Evolutionary conservation across 2,113 vertebrate genomes (phyloP).

Genomic region (Pluvialis apricaria): DNA sequence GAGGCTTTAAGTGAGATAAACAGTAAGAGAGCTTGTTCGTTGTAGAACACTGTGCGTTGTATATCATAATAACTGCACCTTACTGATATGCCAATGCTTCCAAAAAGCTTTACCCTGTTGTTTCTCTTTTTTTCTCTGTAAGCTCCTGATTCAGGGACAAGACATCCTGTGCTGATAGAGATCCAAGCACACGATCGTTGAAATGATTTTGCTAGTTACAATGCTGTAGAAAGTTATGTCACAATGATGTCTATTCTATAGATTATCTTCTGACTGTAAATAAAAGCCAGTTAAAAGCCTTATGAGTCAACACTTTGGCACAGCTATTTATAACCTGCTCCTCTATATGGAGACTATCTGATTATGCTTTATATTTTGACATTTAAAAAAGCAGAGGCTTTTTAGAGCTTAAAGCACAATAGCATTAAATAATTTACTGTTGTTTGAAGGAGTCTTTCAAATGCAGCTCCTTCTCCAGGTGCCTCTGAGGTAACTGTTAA

Average conservation of each 20-base stretch:
- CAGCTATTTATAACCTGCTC: background rate
- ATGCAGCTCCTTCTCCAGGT: background rate
- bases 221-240: background rate
- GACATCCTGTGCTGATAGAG: background rate
- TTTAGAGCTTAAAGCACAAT: background rate
- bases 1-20: background rate
- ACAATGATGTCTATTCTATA: background rate
- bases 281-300: background rate
- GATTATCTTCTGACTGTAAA: background rate
- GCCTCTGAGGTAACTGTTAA: background rate
- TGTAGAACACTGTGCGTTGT: background rate
- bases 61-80: background rate
- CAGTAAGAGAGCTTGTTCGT: background rate
- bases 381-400: background rate
- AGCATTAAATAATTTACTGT: background rate
- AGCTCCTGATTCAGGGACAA: background rate
- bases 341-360: background rate
- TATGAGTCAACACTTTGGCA: background rate
- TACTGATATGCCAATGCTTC: background rate
- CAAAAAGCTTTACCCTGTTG: background rate
- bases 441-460: background rate
- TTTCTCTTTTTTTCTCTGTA: background rate
- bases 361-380: background rate
- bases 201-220: background rate
- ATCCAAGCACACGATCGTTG: fast-evolving